These are phyloP conservation scores for Lemur catta DNA, from an alignment of 2,797 vertebrate species.

Conservation along the genomic window DNA sequence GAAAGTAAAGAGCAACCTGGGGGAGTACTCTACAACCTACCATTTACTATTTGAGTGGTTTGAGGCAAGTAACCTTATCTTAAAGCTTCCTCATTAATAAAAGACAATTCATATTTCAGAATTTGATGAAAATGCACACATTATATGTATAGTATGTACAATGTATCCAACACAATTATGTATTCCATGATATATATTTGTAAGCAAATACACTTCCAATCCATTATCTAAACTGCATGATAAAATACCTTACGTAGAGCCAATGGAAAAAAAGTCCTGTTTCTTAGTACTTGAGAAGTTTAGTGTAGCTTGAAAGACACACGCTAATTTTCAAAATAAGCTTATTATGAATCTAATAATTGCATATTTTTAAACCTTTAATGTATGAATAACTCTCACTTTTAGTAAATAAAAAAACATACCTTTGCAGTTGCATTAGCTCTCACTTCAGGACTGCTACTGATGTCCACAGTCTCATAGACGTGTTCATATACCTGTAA, in stretches of 20 bases:
- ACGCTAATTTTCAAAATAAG: slow-evolving; percentile 9
- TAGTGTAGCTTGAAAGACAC: neutral
- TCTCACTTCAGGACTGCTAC: slow-evolving; percentile 97
- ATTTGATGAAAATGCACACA: neutral
- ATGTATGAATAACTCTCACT: neutral
- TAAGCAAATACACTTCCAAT: neutral
- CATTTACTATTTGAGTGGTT: neutral
- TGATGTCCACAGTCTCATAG: slow-evolving; percentile 99
- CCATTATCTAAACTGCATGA: neutral
- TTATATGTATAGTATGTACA: neutral
- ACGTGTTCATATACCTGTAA: slow-evolving; percentile 98
- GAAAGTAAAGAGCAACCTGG: neutral
- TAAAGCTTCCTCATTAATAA: neutral
- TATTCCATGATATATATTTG: neutral
- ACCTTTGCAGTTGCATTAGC: slow-evolving; percentile 99
- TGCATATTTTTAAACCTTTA: neutral
- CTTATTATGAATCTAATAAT: neutral
- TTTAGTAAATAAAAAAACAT: slow-evolving; percentile 60
- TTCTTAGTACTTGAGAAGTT: neutral
- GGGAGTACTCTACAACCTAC: neutral
- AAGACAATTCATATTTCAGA: neutral
- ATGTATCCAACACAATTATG: neutral
- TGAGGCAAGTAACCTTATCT: neutral
- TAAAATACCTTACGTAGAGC: neutral
- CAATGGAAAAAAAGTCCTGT: neutral